Evolutionary conservation across 2,888 invertebrate species (phyloP).

Genomic region (Crossocerus cetratus): DNA sequence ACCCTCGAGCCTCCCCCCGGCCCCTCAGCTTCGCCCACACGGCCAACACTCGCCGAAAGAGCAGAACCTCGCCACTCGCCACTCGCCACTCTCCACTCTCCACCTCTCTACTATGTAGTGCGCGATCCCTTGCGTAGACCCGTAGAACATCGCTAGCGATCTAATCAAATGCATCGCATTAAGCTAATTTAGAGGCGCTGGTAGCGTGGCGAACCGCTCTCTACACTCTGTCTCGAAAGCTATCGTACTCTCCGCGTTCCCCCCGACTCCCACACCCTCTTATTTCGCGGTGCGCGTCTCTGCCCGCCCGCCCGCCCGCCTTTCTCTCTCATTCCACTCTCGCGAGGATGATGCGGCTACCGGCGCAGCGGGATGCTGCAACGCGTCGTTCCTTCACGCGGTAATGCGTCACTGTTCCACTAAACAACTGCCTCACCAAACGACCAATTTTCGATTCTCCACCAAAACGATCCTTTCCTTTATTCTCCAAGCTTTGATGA

Average conservation of each 20-base stretch:
- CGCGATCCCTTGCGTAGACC: slow-evolving; percentile 36
- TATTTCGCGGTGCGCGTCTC: not conserved
- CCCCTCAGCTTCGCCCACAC: no score
- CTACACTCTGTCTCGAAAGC: slow-evolving; percentile 1
- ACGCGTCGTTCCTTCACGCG: slow-evolving; percentile 43
- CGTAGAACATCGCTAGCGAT: slow-evolving; percentile 60
- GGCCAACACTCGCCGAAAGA: slow-evolving; percentile 56
- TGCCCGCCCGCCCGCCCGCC: slow-evolving; percentile 22
- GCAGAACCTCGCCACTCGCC: slow-evolving; percentile 39
- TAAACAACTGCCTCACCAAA: slow-evolving; percentile 18
- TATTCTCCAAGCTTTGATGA: slow-evolving; percentile 19
- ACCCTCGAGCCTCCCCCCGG: slow-evolving; percentile 44
- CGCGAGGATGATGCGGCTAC: slow-evolving; percentile 17
- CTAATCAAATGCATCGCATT: slow-evolving; percentile 74
- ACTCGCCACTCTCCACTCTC: slow-evolving; percentile 26
- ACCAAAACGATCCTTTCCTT: slow-evolving; percentile 7
- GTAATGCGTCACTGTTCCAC: slow-evolving; percentile 45
- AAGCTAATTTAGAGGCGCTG: slow-evolving; percentile 70
- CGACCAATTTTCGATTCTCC: slow-evolving; percentile 55
- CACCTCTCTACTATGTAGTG: slow-evolving; percentile 27
- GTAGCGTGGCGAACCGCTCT: slow-evolving; percentile 62
- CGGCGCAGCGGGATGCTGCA: slow-evolving; percentile 14
- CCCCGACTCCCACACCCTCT: not conserved
- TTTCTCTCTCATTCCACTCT: slow-evolving; percentile 19
- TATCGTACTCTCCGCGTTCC: not conserved